These are phyloP conservation scores for Sander lucioperca DNA, from an alignment of 2,113 vertebrate genomes.

Conservation along the genomic window DNA sequence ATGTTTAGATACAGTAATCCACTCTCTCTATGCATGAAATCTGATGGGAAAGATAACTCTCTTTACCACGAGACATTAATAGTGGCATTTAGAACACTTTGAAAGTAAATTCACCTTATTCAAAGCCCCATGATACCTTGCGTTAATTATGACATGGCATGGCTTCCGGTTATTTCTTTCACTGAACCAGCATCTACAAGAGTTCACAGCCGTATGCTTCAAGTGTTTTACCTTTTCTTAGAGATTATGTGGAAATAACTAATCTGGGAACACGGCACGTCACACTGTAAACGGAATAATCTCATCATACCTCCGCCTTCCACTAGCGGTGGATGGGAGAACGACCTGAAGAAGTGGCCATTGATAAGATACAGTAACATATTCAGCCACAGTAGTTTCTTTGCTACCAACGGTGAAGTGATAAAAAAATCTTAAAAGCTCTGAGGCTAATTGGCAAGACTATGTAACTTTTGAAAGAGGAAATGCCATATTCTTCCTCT, in stretches of 20 bases:
- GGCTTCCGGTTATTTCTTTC: neutral
- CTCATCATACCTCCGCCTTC: neutral
- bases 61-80: neutral
- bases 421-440: conserved; percentile 4
- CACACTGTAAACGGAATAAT: conserved; percentile 1
- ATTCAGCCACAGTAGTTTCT: neutral
- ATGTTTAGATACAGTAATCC: conserved; percentile 1
- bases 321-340: neutral
- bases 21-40: neutral
- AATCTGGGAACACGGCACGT: conserved; percentile 3
- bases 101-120: neutral
- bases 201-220: neutral
- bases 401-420: neutral
- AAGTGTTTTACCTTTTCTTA: neutral
- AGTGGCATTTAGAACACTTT: neutral
- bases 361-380: neutral
- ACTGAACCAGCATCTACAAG: neutral
- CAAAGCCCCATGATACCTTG: neutral
- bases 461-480: neutral
- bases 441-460: neutral
- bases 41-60: neutral
- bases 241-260: conserved; percentile 1
- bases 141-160: neutral
- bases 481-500: neutral
- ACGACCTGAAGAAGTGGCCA: neutral